Conservation (phyloP, 2,888 invertebrate species). For the Apodemia zela region DNA sequence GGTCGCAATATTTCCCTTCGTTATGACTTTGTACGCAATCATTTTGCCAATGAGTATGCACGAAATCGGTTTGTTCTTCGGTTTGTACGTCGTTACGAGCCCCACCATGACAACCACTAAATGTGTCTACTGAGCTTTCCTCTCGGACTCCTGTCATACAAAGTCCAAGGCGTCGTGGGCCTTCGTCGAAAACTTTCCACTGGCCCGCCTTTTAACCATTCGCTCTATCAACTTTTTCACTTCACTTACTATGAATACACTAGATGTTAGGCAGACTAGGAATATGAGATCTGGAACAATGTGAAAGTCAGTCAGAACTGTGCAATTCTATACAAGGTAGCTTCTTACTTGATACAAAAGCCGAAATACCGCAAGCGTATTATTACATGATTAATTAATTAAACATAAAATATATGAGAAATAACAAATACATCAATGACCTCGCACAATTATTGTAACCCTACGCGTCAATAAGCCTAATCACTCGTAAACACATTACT, state of each 20-base stretch:
- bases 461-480: too few species aligned
- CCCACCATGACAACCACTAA: conserved; percentile 32
- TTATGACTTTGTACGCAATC: background rate
- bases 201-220: conserved; percentile 80
- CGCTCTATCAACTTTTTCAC: conserved; percentile 93
- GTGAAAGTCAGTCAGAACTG: too few species aligned
- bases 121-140: conserved; percentile 61
- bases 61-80: conserved; percentile 8
- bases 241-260: conserved; percentile 96
- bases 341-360: too few species aligned
- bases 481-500: too few species aligned
- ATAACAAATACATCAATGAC: too few species aligned
- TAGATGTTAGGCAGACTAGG: conserved; percentile 94
- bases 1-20: background rate
- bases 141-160: conserved; percentile 84
- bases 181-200: conserved; percentile 64
- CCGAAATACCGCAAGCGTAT: too few species aligned
- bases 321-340: too few species aligned
- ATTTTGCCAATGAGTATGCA: conserved; percentile 7
- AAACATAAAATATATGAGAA: too few species aligned
- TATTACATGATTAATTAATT: too few species aligned
- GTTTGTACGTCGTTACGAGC: conserved; percentile 17
- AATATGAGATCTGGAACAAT: conserved; percentile 91
- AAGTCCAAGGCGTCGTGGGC: conserved; percentile 82
- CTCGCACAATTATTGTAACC: too few species aligned